These are phyloP conservation scores for Prorops nasuta DNA, from an alignment of 1,140 invertebrate species.

Conservation along the genomic window DNA sequence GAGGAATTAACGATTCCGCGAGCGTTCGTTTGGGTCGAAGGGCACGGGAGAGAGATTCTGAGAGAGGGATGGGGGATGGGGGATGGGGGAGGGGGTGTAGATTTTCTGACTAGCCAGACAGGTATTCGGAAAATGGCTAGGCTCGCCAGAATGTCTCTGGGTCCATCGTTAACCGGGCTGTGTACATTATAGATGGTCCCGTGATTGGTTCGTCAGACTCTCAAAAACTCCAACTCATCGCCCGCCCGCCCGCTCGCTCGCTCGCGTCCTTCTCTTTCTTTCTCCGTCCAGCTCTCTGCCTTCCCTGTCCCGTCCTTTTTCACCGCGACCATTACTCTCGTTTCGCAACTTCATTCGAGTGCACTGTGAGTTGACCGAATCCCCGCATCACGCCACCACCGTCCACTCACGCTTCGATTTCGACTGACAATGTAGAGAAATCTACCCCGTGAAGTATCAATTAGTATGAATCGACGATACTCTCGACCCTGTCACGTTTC, in stretches of 20 bases:
- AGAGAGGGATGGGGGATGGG: too few relatives aligned
- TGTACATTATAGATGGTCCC: conserved; percentile 50
- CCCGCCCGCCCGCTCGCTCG: too few relatives aligned
- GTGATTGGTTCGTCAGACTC: conserved; percentile 50
- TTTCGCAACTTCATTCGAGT: conserved; percentile 22
- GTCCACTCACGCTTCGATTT: neutral
- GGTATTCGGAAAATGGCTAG: conserved; percentile 36
- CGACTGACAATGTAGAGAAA: conserved; percentile 31
- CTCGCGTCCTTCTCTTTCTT: conserved; percentile 13
- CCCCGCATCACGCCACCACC: too few relatives aligned
- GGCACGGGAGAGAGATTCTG: conserved; percentile 15
- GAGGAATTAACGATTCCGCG: conserved; percentile 40
- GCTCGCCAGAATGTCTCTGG: conserved; percentile 31
- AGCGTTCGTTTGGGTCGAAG: conserved; percentile 25
- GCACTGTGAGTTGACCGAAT: too few relatives aligned
- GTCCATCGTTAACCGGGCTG: conserved; percentile 44
- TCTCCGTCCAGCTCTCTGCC: conserved; percentile 3
- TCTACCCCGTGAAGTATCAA: conserved; percentile 31
- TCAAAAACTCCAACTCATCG: conserved; percentile 41
- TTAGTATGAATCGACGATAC: conserved; percentile 25
- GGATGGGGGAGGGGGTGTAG: too few relatives aligned
- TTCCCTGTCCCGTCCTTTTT: conserved; percentile 14
- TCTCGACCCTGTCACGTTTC: conserved; percentile 8
- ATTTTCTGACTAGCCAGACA: too few relatives aligned
- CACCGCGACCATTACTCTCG: conserved; percentile 15